Evolutionary conservation across 2,113 vertebrate genomes (phyloP).

Genomic region (Actenoides hombroni): DNA sequence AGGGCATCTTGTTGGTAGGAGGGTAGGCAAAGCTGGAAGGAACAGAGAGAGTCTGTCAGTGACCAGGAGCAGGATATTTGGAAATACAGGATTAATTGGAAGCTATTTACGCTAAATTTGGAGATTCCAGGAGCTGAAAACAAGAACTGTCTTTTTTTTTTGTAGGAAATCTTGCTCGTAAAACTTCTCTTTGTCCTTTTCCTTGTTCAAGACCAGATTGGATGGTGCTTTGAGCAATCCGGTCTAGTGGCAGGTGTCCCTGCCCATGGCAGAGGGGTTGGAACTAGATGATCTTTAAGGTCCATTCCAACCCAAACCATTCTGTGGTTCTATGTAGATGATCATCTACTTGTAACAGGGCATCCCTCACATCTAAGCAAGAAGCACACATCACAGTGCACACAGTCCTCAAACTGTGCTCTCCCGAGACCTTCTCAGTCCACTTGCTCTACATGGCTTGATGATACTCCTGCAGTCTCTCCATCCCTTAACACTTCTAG

Average conservation of each 20-base stretch:
- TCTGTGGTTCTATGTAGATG: neutral
- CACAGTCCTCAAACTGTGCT: accelerated
- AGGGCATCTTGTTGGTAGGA: neutral
- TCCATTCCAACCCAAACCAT: too few species aligned
- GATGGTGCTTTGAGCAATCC: too few species aligned
- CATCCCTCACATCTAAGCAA: neutral
- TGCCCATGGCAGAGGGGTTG: too few species aligned
- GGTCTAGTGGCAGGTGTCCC: too few species aligned
- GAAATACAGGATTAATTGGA: accelerated
- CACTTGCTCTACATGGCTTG: neutral
- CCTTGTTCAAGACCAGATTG: too few species aligned
- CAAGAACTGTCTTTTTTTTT: accelerated
- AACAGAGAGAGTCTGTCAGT: neutral
- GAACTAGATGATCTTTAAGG: too few species aligned
- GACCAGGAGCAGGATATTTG: neutral
- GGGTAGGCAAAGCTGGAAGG: slow-evolving; percentile 12
- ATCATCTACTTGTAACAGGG: accelerated
- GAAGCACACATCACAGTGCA: neutral
- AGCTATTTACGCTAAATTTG: accelerated
- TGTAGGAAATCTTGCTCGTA: accelerated
- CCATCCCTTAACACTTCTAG: accelerated
- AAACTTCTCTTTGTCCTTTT: neutral
- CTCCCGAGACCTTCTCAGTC: accelerated
- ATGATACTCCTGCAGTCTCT: neutral
- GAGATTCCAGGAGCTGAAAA: neutral